Percentiles rank a stretch among this genome's conserved stretches.
Evolutionary conservation across 2,888 invertebrate species (phyloP).

Genomic region (Cryptocephalus moraei): DNA sequence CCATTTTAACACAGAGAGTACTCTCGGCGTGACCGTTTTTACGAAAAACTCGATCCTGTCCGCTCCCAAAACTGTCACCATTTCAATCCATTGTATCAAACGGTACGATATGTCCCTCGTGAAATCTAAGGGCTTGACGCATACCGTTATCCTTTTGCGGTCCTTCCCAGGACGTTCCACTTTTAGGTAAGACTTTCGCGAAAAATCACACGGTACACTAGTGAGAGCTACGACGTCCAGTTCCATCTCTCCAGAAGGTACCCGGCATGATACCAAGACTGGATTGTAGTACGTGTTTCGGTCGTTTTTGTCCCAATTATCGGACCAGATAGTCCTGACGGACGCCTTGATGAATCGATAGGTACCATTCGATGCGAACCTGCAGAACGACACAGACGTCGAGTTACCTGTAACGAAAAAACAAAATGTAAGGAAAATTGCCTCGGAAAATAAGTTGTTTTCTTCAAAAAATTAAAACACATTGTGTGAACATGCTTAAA

Average conservation of each 20-base stretch:
- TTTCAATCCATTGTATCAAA: slow-evolving; percentile 63
- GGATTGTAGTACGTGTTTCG: slow-evolving; percentile 43
- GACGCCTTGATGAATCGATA: slow-evolving; percentile 37
- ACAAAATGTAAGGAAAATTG: too few species aligned
- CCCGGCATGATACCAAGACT: slow-evolving; percentile 51
- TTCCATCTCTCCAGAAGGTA: slow-evolving; percentile 41
- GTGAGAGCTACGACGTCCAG: slow-evolving; percentile 42
- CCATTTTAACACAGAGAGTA: slow-evolving; percentile 44
- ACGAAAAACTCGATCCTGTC: slow-evolving; percentile 56
- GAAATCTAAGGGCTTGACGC: slow-evolving; percentile 64
- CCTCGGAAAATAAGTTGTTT: too few species aligned
- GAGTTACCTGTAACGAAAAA: too few species aligned
- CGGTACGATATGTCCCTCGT: slow-evolving; percentile 49
- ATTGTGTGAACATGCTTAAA: too few species aligned
- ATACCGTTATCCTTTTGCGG: slow-evolving; percentile 43
- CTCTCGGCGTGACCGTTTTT: slow-evolving; percentile 46
- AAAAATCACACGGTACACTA: slow-evolving; percentile 39
- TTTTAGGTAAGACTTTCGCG: not conserved
- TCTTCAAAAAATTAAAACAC: too few species aligned
- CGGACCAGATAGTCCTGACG: slow-evolving; percentile 52
- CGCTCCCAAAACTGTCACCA: slow-evolving; percentile 56
- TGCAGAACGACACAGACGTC: too few species aligned
- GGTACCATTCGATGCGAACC: slow-evolving; percentile 21
- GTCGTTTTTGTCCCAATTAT: slow-evolving; percentile 46
- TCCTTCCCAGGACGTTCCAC: slow-evolving; percentile 1